Base-by-base conservation (phyloP, 2,113 vertebrate genomes). In the Catharus bicknelli region DNA sequence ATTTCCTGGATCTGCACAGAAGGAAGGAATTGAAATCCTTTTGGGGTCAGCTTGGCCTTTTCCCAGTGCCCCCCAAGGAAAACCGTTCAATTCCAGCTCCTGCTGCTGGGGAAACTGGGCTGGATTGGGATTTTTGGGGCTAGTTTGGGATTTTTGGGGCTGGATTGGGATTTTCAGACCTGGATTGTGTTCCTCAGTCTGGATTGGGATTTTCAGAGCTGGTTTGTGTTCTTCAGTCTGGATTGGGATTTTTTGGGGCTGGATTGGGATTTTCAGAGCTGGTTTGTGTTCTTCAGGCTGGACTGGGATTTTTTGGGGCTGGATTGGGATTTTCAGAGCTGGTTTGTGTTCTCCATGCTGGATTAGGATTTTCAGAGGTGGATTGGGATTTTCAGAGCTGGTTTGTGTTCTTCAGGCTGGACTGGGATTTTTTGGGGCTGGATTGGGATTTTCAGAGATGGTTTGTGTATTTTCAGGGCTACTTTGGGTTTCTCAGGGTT, bases 91-190 rank as follows among this genome's bases (percentile, higher is more conserved):
- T 16, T 13, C 40, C 50, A 79, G 11, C 5, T 4, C 19, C 25
- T 3, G 11, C 14, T 0, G 0, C 4, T 11, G n/a, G 16, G 16
- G 5, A 36, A 55, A 55, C 12, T 1, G 21, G 12, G 19, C 20
- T n/a, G 62, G 20, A 15, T 27, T 51, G 48, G 48, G 23, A 50
- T 30, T 30, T 29, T 29, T 5, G 9, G 40, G 9, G 14, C 7
- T 32, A 20, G 6, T 9, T 50, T 50, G 48, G 48, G 48, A 50
- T 27, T 30, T 32, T 59, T 26, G 6, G 26, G 12, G 27, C 26
- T 29, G 26, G 4, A 19, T 45, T 21, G 45, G 45, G 34, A 36
- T 36, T 36, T 36, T 36, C 34, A 36, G 34, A 36, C 7, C 34
- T 36, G 34, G 34, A 8, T 36, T 36, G 34, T 36, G 34, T 36